phyloP scores from a whole-genome alignment of 92 coral and sea anemone genomes.

The Virgularia gustaviana region DNA sequence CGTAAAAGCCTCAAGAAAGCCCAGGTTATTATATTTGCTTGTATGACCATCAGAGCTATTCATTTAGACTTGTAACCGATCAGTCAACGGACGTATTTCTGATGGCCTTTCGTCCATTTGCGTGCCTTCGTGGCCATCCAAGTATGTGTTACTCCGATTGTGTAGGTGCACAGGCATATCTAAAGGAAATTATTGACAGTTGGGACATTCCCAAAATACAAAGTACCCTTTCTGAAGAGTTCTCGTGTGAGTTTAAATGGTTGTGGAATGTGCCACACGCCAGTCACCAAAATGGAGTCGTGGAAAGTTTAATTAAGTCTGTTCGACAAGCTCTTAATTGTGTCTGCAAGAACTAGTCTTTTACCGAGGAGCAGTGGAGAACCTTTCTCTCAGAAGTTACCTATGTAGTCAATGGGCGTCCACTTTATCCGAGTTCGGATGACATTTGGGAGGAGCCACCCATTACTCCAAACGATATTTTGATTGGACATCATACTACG shows the following conservation, averaged over 20 bases:
- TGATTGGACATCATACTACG: slow-evolving; percentile 49
- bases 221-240: slow-evolving; percentile 48
- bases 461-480: slow-evolving; percentile 53
- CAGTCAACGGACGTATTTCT: slow-evolving; percentile 50
- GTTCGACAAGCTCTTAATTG: slow-evolving; percentile 59
- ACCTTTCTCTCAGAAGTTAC: slow-evolving; percentile 51
- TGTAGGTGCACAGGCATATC: slow-evolving; percentile 59
- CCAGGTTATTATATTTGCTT: slow-evolving; percentile 53
- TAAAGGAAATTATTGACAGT: slow-evolving; percentile 44
- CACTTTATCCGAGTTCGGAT: slow-evolving; percentile 62
- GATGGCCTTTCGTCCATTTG: slow-evolving; percentile 59
- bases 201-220: slow-evolving; percentile 57
- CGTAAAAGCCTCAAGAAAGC: slow-evolving; percentile 50
- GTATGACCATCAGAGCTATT: slow-evolving; percentile 49
- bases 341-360: slow-evolving; percentile 56
- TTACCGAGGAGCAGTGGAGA: slow-evolving; percentile 66
- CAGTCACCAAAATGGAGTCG: slow-evolving; percentile 66
- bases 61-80: slow-evolving; percentile 56
- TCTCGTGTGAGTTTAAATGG: slow-evolving; percentile 62
- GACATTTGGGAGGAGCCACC: slow-evolving; percentile 58
- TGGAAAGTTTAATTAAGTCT: slow-evolving; percentile 54
- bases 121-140: slow-evolving; percentile 57
- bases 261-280: slow-evolving; percentile 59
- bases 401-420: slow-evolving; percentile 52
- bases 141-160: slow-evolving; percentile 58